These are phyloP conservation scores for Pedionomus torquatus DNA, from an alignment of 2,113 vertebrate species.

Conservation along the genomic window DNA sequence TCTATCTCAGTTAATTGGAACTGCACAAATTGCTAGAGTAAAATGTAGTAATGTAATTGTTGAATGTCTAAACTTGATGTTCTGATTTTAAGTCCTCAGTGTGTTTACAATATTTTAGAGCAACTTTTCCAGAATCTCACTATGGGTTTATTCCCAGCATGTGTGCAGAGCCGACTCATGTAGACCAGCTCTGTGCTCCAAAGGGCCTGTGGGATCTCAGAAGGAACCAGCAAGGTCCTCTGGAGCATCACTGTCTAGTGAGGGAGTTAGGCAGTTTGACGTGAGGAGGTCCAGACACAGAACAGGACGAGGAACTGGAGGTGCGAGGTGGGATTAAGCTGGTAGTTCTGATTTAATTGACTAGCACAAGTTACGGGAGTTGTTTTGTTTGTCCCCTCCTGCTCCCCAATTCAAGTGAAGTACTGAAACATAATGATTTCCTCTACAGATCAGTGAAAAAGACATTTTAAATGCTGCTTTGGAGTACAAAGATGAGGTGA, in stretches of 20 bases:
- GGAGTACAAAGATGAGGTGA: background rate
- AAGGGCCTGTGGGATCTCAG: background rate
- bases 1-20: background rate
- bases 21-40: background rate
- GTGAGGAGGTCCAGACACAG: background rate
- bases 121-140: background rate
- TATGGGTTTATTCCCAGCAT: background rate
- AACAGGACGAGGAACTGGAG: background rate
- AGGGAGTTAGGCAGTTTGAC: background rate
- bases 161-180: accelerated
- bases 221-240: background rate
- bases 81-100: background rate
- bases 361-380: accelerated
- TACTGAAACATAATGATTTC: background rate
- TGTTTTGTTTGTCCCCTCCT: background rate
- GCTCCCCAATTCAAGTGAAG: background rate
- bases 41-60: background rate
- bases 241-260: background rate
- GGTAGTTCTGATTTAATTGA: background rate
- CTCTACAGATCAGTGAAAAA: background rate
- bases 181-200: background rate
- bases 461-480: background rate
- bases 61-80: background rate
- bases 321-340: background rate
- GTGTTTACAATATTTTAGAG: background rate